Evolutionary conservation across 2,888 invertebrate species (phyloP).

Genomic region (Deroplatys truncata): DNA sequence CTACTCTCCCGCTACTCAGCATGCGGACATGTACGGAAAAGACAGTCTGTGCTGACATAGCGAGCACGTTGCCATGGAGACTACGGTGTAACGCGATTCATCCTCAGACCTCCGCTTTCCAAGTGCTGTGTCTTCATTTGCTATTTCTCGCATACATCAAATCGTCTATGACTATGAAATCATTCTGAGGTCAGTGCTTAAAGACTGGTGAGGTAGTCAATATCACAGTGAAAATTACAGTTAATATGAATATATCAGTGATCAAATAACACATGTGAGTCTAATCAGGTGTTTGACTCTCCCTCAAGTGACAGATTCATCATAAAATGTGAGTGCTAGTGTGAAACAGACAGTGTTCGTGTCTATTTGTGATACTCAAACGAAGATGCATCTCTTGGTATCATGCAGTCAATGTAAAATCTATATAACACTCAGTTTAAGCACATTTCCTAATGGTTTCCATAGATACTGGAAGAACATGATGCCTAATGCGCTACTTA

Average conservation of each 20-base stretch:
- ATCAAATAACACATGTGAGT: background rate
- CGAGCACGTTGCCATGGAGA: conserved; percentile 35
- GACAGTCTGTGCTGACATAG: conserved; percentile 70
- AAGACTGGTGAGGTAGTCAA: background rate
- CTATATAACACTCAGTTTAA: background rate
- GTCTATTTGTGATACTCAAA: background rate
- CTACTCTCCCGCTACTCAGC: conserved; percentile 33
- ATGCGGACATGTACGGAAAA: conserved; percentile 54
- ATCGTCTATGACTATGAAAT: background rate
- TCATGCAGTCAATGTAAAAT: background rate
- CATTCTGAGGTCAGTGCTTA: background rate
- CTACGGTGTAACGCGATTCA: conserved; percentile 33
- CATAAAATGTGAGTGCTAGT: background rate
- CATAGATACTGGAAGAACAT: background rate
- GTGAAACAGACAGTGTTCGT: background rate
- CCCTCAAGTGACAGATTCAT: background rate
- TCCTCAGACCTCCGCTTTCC: too few relatives aligned
- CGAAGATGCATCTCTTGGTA: background rate
- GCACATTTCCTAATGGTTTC: background rate
- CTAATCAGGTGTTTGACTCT: background rate
- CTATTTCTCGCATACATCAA: background rate
- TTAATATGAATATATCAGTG: background rate
- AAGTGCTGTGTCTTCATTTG: background rate
- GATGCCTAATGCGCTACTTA: background rate
- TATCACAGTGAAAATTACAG: background rate